Percentiles rank a stretch among this genome's conserved stretches.
phyloP scores from a whole-genome alignment of 1,140 invertebrate genomes.

The Pogonomyrmex barbatus region DNA sequence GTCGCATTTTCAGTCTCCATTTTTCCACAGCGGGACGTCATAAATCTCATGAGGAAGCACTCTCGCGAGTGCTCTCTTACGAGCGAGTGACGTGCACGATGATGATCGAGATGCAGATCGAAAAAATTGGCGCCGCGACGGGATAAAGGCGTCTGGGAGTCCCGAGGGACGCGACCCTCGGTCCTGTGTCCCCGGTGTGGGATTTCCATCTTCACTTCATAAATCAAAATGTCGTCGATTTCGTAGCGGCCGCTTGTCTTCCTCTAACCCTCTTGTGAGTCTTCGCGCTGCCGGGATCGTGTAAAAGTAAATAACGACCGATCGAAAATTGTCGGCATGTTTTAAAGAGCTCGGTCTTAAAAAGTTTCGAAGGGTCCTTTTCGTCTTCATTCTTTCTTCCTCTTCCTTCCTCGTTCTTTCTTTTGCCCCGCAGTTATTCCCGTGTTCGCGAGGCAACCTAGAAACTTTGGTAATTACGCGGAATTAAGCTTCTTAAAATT shows the following conservation, averaged over 20 bases:
- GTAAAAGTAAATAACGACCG: slow-evolving; percentile 68
- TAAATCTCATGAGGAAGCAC: slow-evolving; percentile 53
- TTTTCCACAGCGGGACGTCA: slow-evolving; percentile 28
- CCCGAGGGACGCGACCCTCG: slow-evolving; percentile 32
- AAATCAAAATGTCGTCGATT: slow-evolving; percentile 74
- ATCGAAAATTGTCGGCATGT: slow-evolving; percentile 26
- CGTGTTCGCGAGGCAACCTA: slow-evolving; percentile 5
- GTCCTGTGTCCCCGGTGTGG: slow-evolving; percentile 35
- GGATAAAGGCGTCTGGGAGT: slow-evolving; percentile 39
- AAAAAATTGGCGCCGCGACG: slow-evolving; percentile 45
- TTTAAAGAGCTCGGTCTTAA: slow-evolving; percentile 57
- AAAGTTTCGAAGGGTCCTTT: slow-evolving; percentile 58
- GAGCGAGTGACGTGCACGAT: slow-evolving; percentile 23
- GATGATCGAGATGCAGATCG: slow-evolving; percentile 61
- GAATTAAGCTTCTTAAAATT: slow-evolving; percentile 78
- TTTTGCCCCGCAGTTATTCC: background rate
- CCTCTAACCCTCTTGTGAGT: background rate
- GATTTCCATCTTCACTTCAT: slow-evolving; percentile 73
- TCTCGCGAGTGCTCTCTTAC: slow-evolving; percentile 47
- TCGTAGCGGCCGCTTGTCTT: slow-evolving; percentile 37
- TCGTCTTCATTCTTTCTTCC: slow-evolving; percentile 14
- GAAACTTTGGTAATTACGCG: slow-evolving; percentile 77
- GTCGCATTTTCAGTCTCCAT: slow-evolving; percentile 34
- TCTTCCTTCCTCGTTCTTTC: background rate
- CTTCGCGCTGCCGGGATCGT: slow-evolving; percentile 17